phyloP scores from a whole-genome alignment of 2,888 invertebrate species.

The Hyalella azteca region DNA sequence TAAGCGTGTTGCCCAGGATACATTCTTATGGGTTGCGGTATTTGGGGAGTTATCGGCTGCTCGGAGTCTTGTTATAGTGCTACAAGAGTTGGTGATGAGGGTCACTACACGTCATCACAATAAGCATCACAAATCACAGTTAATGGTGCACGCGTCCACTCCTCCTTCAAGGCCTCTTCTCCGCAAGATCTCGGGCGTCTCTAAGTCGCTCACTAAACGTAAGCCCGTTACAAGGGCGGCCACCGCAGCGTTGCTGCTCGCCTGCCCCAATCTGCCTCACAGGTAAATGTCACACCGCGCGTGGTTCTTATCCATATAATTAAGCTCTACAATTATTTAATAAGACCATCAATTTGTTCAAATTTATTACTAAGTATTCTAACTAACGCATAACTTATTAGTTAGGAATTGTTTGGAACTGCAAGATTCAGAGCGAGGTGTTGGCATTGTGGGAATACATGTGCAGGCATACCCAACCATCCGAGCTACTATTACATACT shows the following conservation, averaged over 20 bases:
- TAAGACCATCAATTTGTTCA: no score
- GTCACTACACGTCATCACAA: slow-evolving; percentile 6
- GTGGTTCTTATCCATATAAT: no score
- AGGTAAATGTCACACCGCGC: no score
- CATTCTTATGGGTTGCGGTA: slow-evolving; percentile 9
- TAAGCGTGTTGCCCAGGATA: no score
- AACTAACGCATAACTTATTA: no score
- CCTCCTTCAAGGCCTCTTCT: not conserved
- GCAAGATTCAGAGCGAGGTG: no score
- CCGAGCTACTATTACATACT: no score
- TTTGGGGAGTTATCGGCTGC: not conserved
- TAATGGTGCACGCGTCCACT: not conserved
- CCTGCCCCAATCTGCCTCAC: slow-evolving; percentile 8
- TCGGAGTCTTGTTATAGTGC: not conserved
- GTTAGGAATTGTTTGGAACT: no score
- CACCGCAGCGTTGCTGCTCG: slow-evolving; percentile 11
- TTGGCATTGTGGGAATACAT: no score
- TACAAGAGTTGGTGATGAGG: slow-evolving; percentile 22
- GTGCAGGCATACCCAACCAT: no score
- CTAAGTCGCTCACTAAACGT: not conserved
- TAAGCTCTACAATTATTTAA: no score
- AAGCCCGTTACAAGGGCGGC: slow-evolving; percentile 17
- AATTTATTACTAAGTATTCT: no score
- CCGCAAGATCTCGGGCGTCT: not conserved
- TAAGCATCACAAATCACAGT: not conserved